Conservation (phyloP, 1,140 invertebrate genomes). For the Parapsyche elsis region DNA sequence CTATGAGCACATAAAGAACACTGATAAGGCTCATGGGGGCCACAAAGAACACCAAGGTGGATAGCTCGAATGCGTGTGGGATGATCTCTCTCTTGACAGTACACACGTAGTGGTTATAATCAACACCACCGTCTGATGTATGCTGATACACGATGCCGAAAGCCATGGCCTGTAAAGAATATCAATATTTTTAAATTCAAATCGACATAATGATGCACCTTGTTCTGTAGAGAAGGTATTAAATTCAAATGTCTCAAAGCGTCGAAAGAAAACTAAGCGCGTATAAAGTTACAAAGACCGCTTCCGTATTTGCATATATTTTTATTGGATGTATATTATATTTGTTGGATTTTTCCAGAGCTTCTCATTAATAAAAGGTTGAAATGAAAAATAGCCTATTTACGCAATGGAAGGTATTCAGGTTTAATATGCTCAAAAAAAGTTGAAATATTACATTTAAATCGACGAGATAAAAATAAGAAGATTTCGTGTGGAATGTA, state of each 20-base stretch:
- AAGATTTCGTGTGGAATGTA: too few species aligned
- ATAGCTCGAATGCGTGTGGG: slow-evolving; percentile 86
- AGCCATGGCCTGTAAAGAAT: slow-evolving; percentile 62
- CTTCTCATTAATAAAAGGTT: neutral
- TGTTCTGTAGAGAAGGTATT: too few species aligned
- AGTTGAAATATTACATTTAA: too few species aligned
- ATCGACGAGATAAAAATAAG: too few species aligned
- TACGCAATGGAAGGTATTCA: neutral
- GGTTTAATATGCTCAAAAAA: too few species aligned
- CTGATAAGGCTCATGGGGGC: slow-evolving; percentile 90
- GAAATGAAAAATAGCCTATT: slow-evolving; percentile 7
- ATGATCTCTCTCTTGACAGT: slow-evolving; percentile 72
- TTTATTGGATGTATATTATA: neutral
- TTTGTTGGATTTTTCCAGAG: neutral
- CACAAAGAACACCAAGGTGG: slow-evolving; percentile 87
- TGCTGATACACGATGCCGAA: slow-evolving; percentile 58
- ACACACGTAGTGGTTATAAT: slow-evolving; percentile 67
- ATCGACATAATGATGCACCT: neutral
- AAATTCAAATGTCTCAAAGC: neutral
- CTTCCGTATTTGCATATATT: neutral
- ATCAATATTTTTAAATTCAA: neutral
- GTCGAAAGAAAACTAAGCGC: neutral
- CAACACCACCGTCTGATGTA: slow-evolving; percentile 75
- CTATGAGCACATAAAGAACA: slow-evolving; percentile 86
- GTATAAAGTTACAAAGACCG: neutral